Evolutionary conservation across 2,797 vertebrate species (phyloP), one percentile per base, ranked within the genome.

Genomic region (Lemur catta): DNA sequence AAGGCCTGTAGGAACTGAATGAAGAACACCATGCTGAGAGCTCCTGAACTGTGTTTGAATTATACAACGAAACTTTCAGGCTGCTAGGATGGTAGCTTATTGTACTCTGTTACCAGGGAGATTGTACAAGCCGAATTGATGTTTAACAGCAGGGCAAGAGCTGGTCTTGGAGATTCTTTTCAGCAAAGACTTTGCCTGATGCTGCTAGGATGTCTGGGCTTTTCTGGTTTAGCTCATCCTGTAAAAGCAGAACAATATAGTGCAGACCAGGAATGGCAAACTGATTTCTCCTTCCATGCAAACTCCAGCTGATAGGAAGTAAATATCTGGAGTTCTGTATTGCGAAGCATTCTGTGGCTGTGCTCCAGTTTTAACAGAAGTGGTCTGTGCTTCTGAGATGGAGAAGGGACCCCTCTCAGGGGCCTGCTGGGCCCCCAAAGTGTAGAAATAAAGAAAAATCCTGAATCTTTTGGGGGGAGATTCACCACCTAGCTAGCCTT

Each of bases 1-100:
- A 90, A 95, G 95, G 46, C 94, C 81, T 86, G 78, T 61, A 57
- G 90, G 50, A 96, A 85, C 43, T 89, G 78, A 38, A 11, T 95
- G 89, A 93, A 93, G 94, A 97, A 88, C 84, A 9, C 35, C 96
- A 69, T 4, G 92, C 91, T 78, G 94, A 87, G 93, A 94, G 75
- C 63, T 95, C 97, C 96, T 95, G 55, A 92, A 28, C 91, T 87
- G 48, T 87, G 71, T 96, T 98, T 98, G 94, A 96, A 95, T 94
- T 96, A 95, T 88, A 55, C 65, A 92, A 93, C 80, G 35, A 38
- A 95, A 91, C 75, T 46, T 61, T 96, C 84, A 95, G 94, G 87
- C 95, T 55, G 94, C 72, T 48, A 33, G 79, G 46, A 95, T 91
- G 82, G 61, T 84, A 11, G 67, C 61, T 76, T 95, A 38, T 88